A percentile compares a stretch with the other conserved stretches of the same genome.
These are phyloP conservation scores for Pseudopipra pipra DNA, from an alignment of 2,113 vertebrate genomes.

Conservation along the genomic window DNA sequence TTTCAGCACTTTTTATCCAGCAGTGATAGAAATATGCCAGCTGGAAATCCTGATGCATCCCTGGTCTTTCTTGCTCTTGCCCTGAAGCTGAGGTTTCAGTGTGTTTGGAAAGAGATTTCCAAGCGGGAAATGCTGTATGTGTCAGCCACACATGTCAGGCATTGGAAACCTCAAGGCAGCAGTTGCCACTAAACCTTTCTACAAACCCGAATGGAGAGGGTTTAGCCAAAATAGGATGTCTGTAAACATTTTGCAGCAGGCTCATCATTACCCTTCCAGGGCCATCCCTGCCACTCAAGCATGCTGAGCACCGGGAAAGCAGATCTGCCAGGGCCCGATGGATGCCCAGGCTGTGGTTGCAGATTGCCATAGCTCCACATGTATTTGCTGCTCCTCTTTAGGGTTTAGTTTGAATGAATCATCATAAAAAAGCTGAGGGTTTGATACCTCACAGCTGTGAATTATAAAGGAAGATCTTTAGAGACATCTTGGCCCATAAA, in stretches of 20 bases:
- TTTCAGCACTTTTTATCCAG: not conserved
- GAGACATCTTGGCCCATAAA: not conserved
- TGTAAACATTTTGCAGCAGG: not conserved
- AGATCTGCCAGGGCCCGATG: rapidly evolving
- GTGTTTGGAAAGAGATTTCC: not conserved
- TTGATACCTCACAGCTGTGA: slow-evolving; percentile 2
- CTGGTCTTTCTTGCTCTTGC: not conserved
- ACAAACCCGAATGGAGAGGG: not conserved
- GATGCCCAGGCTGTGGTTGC: not conserved
- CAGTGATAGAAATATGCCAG: not conserved
- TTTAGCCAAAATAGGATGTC: not conserved
- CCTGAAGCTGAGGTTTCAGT: not conserved
- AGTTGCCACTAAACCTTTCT: not conserved
- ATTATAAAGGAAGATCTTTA: not conserved
- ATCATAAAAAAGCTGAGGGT: not conserved
- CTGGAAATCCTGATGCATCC: not conserved
- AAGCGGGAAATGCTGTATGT: rapidly evolving
- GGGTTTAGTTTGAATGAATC: not conserved
- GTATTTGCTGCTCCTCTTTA: not conserved
- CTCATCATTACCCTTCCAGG: not conserved
- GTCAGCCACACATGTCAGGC: rapidly evolving
- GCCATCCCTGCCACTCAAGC: not conserved
- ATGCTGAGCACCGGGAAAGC: not conserved
- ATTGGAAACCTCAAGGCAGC: not conserved
- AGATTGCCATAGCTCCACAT: not conserved